These are phyloP conservation scores for Ploceus nigricollis DNA, from an alignment of 2,113 vertebrate genomes.

Conservation along the genomic window DNA sequence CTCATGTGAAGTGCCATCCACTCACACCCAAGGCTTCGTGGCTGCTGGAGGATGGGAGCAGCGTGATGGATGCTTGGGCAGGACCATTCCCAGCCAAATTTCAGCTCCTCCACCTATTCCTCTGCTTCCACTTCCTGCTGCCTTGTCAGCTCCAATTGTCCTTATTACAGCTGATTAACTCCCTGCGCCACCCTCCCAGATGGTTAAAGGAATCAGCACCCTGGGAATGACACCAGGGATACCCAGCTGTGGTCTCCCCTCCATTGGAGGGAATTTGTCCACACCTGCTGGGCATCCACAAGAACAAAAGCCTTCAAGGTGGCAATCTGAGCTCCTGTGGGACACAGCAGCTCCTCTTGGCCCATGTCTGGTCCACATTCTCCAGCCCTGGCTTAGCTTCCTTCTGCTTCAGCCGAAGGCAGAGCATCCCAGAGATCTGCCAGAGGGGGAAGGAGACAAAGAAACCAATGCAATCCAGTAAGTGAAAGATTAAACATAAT, in stretches of 20 bases:
- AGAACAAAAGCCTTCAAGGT: not conserved
- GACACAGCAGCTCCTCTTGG: not conserved
- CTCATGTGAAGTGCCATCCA: not conserved
- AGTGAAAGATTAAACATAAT: conserved; percentile 35
- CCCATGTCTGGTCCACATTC: not conserved
- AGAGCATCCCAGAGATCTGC: not conserved
- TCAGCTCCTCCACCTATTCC: not conserved
- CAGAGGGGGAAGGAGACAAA: not conserved
- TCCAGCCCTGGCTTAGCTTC: not conserved
- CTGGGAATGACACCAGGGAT: not conserved
- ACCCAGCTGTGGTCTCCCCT: fast-evolving
- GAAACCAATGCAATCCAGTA: not conserved
- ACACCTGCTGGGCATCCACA: not conserved
- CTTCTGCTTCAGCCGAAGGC: not conserved
- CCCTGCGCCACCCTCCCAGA: fast-evolving
- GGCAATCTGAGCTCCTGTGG: not conserved
- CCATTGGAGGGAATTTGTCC: fast-evolving
- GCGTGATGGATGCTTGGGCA: fast-evolving
- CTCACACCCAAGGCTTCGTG: fast-evolving
- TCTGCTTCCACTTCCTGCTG: not conserved
- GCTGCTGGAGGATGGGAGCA: not conserved
- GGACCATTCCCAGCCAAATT: not conserved
- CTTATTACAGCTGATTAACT: not conserved
- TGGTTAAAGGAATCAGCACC: not conserved
- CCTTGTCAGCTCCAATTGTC: not conserved